Conservation (phyloP, 1,140 invertebrate species). For the Zaprionus africanus region DNA sequence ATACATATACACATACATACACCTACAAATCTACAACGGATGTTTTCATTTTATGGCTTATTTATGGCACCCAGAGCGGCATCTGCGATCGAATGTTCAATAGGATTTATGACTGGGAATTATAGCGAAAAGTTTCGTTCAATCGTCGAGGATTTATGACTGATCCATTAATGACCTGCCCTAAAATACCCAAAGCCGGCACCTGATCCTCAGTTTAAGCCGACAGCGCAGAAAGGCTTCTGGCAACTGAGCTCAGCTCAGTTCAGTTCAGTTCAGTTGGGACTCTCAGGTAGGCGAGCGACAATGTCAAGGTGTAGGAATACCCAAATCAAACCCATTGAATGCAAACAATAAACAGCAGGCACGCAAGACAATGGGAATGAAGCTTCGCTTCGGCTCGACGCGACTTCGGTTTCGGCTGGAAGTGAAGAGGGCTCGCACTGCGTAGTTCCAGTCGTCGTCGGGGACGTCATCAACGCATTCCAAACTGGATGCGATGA, state of each 20-base stretch:
- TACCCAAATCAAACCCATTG: conserved; percentile 76
- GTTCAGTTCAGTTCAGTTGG: neutral
- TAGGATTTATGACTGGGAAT: conserved; percentile 53
- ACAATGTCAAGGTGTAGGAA: conserved; percentile 72
- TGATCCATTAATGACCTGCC: conserved; percentile 67
- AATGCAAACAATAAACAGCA: conserved; percentile 67
- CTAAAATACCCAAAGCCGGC: conserved; percentile 56
- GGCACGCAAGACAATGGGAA: conserved; percentile 56
- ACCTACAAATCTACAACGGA: neutral
- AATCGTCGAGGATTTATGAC: conserved; percentile 59
- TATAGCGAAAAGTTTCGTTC: conserved; percentile 70
- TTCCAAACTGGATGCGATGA: conserved; percentile 36
- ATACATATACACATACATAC: conserved; percentile 2
- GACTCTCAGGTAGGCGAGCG: conserved; percentile 47
- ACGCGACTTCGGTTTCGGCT: conserved; percentile 8
- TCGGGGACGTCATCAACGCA: conserved; percentile 3
- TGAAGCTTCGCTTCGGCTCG: too few relatives aligned
- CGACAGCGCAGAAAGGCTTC: neutral
- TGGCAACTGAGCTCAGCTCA: neutral
- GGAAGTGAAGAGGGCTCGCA: conserved; percentile 40
- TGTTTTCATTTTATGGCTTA: conserved; percentile 28
- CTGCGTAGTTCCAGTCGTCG: conserved; percentile 12
- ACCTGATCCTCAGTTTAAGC: conserved; percentile 58
- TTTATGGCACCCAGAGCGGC: conserved; percentile 6
- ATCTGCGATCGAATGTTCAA: conserved; percentile 37